Evolutionary conservation across 2,113 vertebrate genomes (phyloP).

Genomic region (Leptobrachium ailaonicum): DNA sequence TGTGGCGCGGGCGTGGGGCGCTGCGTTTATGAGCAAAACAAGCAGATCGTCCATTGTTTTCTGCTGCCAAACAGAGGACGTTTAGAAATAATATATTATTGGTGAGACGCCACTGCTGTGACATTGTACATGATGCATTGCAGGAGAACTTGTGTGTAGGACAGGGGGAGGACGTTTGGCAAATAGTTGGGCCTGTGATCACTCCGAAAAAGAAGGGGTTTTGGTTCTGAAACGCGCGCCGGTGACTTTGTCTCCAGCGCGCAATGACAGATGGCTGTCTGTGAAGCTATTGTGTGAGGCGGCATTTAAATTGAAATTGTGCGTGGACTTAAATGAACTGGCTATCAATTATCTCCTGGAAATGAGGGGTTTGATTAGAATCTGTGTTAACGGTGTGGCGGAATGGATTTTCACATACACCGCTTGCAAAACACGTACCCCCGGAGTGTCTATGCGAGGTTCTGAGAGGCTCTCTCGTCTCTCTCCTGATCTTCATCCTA

Average conservation of each 20-base stretch:
- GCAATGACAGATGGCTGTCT: conserved; percentile 24
- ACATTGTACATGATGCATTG: conserved; percentile 39
- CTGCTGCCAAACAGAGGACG: conserved; percentile 44
- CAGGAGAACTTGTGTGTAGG: conserved; percentile 19
- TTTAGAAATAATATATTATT: conserved; percentile 42
- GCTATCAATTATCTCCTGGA: too few species aligned
- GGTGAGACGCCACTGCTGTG: conserved; percentile 1
- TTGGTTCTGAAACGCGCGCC: conserved; percentile 10
- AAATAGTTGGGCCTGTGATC: conserved; percentile 4
- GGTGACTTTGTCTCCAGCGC: conserved; percentile 20
- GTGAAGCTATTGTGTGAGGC: conserved; percentile 13
- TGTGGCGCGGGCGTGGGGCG: not conserved
- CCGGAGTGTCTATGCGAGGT: too few species aligned
- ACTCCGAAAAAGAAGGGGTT: not conserved
- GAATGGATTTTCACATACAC: too few species aligned
- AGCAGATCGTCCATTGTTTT: conserved; percentile 18
- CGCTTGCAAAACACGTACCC: too few species aligned
- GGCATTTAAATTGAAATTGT: conserved; percentile 23
- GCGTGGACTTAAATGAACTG: not conserved
- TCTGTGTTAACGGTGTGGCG: too few species aligned
- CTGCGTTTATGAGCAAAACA: conserved; percentile 1
- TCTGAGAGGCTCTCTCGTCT: too few species aligned
- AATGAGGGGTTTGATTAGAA: too few species aligned
- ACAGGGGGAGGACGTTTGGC: conserved; percentile 13
- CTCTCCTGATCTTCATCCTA: too few species aligned